Base-by-base conservation (phyloP, 1,140 invertebrate genomes). In the Hyposmocoma kahamanoa region DNA sequence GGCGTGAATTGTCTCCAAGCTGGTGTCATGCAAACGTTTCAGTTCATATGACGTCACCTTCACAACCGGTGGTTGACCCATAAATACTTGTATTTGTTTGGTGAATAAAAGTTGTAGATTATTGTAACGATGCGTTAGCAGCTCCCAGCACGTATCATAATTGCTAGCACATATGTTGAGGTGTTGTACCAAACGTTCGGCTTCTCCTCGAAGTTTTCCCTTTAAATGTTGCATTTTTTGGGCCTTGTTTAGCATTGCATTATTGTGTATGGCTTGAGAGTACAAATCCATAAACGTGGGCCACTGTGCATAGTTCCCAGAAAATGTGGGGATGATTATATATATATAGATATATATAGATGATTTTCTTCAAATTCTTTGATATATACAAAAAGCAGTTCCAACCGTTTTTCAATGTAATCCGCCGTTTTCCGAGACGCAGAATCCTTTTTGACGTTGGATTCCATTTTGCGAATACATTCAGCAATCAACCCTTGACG, bases 171-270 rank as follows among this genome's bases (percentile, higher is more conserved):
- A 42, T 2, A 42, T 17, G 20, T 22, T 17, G 8, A 39, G 36
- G 20, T 39, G 36, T 20, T 18, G 19, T 2, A 39, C 19, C 2
- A 39, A 4, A 13, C 36, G 36, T 19, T 39, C 36, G 20, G 36
- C 36, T 19, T 39, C 36, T 17, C 36, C 36, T 39, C 19, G 3
- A n/a, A 39, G 17, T 19, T 39, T 39, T 2, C 36, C 8, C n/a
- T 39, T 39, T 3, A 39, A n/a, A n/a, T 39, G 36, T 13, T 39
- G 36, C 36, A 39, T 39, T 13, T 39, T 39, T 13, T 39, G 36
- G 2, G 8, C 36, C 36, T 39, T 39, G 18, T 15, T 19, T 18
- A 39, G 13, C 3, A 3, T 19, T 15, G 18, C 20, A 19, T 39
- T 39, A 6, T 20, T 39, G n/a, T 39, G 36, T 4, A 39, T 39